Evolutionary conservation across 2,113 vertebrate species (phyloP).

Genomic region (Onychorhynchus coronatus): DNA sequence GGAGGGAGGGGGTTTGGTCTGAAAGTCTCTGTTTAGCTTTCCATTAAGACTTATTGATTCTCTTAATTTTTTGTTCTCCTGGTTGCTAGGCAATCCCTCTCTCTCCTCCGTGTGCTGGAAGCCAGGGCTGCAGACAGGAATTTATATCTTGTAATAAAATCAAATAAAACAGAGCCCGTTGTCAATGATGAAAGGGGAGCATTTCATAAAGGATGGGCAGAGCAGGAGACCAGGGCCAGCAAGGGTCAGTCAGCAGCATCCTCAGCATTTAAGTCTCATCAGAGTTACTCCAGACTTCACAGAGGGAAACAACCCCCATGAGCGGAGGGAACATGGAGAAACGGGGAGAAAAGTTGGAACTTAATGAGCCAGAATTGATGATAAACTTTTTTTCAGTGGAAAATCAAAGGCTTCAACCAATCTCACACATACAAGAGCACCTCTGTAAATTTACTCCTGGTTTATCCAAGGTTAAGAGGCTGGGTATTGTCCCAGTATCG

Average conservation of each 20-base stretch:
- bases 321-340: not conserved
- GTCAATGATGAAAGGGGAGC: not conserved
- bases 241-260: not conserved
- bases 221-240: not conserved
- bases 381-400: not conserved
- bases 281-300: not conserved
- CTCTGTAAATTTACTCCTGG: not conserved
- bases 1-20: not conserved
- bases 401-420: not conserved
- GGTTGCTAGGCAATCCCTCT: constrained; percentile 63
- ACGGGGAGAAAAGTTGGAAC: not conserved
- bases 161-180: constrained; percentile 25
- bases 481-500: not conserved
- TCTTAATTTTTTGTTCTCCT: constrained; percentile 51
- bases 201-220: not conserved
- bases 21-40: constrained; percentile 48
- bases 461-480: not conserved
- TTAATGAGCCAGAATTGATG: not conserved
- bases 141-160: constrained; percentile 67
- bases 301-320: not conserved
- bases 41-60: constrained; percentile 60
- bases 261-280: not conserved
- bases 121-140: constrained; percentile 38
- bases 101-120: not conserved
- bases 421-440: accelerated